phyloP scores from a whole-genome alignment of 2,113 vertebrate species.

The Octodon degus region DNA sequence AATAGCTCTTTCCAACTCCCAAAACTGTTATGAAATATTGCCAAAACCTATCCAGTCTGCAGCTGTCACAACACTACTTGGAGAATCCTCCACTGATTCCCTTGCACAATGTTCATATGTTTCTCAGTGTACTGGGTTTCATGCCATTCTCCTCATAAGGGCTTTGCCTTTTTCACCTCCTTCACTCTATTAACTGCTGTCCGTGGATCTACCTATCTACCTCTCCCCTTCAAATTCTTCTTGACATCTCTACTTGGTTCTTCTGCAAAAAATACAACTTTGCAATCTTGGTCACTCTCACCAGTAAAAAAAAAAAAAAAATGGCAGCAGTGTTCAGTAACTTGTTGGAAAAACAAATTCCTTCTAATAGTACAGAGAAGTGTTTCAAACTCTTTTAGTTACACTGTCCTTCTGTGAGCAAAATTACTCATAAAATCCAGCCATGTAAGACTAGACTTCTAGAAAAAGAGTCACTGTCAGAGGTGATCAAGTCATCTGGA shows the following conservation, averaged over 20 bases:
- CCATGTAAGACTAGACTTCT: background rate
- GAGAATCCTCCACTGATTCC: background rate
- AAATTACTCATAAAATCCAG: slow-evolving; percentile 12
- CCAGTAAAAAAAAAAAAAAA: background rate
- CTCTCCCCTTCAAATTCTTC: slow-evolving; percentile 18
- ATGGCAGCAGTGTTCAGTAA: background rate
- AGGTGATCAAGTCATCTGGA: background rate
- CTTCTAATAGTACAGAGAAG: background rate
- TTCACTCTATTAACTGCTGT: background rate
- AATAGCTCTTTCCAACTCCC: background rate
- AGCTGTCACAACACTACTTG: background rate
- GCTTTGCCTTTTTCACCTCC: slow-evolving; percentile 11
- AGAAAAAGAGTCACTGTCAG: background rate
- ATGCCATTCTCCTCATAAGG: background rate
- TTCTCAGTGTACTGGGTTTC: background rate
- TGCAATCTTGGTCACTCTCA: background rate
- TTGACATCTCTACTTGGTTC: background rate
- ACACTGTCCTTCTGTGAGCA: background rate
- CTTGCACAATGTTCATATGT: background rate
- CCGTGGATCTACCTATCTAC: background rate
- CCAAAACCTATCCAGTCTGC: background rate
- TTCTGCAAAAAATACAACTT: slow-evolving; percentile 25
- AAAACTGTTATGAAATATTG: slow-evolving; percentile 37
- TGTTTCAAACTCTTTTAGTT: background rate
- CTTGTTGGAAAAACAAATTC: background rate